A percentile compares a stretch with the other conserved stretches of the same genome.
Evolutionary conservation across 2,113 vertebrate genomes (phyloP).

Genomic region (Oncorhynchus clarkii): DNA sequence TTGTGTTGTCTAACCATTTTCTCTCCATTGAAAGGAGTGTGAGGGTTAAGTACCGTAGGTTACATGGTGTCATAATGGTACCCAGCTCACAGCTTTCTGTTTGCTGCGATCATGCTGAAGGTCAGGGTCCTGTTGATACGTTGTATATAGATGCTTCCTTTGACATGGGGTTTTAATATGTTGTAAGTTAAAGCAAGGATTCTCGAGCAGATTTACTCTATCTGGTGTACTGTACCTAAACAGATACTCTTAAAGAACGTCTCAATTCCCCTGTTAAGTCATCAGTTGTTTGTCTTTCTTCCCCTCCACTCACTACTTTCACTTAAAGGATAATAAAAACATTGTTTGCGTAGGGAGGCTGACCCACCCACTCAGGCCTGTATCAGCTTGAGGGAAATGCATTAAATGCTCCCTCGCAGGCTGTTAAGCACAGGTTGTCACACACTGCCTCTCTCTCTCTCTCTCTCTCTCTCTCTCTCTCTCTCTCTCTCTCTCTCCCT

Average conservation of each 20-base stretch:
- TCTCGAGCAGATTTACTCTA: not conserved
- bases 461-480: constrained; percentile 5
- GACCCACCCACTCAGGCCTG: not conserved
- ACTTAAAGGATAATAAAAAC: constrained; percentile 12
- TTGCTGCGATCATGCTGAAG: not conserved
- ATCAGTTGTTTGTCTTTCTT: not conserved
- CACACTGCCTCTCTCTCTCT: constrained; percentile 20
- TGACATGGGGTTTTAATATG: too few species aligned
- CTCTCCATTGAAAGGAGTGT: not conserved
- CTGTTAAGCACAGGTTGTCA: constrained; percentile 28
- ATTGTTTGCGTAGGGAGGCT: not conserved
- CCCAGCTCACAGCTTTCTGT: not conserved
- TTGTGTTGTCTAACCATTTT: not conserved
- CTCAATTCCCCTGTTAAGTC: not conserved
- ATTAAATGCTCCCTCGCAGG: not conserved
- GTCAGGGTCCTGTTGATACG: not conserved
- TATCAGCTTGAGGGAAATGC: constrained; percentile 4
- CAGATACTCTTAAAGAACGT: not conserved
- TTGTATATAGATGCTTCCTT: not conserved
- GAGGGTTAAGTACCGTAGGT: constrained; percentile 10
- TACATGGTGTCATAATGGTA: not conserved
- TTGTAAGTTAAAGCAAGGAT: not conserved
- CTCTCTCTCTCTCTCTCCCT: constrained; percentile 8
- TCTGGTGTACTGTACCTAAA: not conserved
- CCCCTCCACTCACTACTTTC: not conserved